Base-by-base conservation (phyloP, 2,888 invertebrate genomes). In the Scrobipalpa costella region DNA sequence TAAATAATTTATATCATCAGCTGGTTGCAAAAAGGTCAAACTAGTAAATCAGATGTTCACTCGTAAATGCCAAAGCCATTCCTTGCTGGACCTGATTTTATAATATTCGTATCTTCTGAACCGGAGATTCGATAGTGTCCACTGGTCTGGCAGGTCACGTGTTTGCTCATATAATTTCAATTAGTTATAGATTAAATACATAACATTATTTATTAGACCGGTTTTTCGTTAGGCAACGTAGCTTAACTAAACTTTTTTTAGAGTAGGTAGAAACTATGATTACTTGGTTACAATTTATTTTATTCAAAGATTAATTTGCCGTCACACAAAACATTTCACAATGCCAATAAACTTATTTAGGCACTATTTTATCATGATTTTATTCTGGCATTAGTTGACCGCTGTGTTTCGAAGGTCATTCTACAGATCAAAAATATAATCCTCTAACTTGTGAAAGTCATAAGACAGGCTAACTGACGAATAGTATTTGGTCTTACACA, bases 11-110 rank as follows among this genome's bases (percentile, higher is more conserved):
- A 55, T 55, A n/a, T 33, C 34, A 63, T 50, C 49, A 57, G 57
- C 33, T 63, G 44, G 62, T 63, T 2, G 27, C 19, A 19, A 44
- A 63, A 63, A 57, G 62, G 57, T 63, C 38, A 61, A 50, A 61
- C 50, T 40, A 52, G n/a, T 52, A 52, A 61, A 61, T 61, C 61
- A 52, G 38, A 49, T 15, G 15, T 44, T n/a, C 44, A 15, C n/a
- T 44, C 44, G 9, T 49, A 60, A 60, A 60, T 33, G 60, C 49
- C 47, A 60, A 7, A 60, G 49, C 27, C 33, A 49, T 60, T 49
- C 34, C 49, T 40, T 49, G 15, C 21, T 27, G 40, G 27, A 60
- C 60, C 60, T 49, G 61, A 55, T 64, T 62, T 47, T 55, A 61
- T 27, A 58, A 52, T 50, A 19, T 13, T 40, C 34, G 52, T 27